Percentiles rank a stretch among this genome's conserved stretches.
Evolutionary conservation across 2,113 vertebrate genomes (phyloP).

Genomic region (Xenopus laevis): DNA sequence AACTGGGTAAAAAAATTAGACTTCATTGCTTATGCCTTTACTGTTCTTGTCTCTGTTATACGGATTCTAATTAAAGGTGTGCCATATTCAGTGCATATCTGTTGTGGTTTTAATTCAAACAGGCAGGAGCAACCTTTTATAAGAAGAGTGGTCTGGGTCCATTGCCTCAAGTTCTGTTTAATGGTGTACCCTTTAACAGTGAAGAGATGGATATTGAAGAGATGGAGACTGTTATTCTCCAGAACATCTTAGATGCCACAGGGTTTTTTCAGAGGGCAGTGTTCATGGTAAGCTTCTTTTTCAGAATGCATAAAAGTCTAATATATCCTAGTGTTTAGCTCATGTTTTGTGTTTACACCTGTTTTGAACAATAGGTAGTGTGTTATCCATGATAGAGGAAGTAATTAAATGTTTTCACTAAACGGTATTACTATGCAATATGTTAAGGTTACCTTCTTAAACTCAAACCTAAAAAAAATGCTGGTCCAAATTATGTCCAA

Average conservation of each 20-base stretch:
- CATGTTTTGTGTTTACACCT: neutral
- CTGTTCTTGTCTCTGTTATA: no score
- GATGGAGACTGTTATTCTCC: slow-evolving; percentile 76
- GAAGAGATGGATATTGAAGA: slow-evolving; percentile 80
- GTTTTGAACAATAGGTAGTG: no score
- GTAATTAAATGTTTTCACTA: no score
- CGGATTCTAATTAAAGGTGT: no score
- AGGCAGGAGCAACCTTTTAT: slow-evolving; percentile 85
- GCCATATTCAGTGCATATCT: no score
- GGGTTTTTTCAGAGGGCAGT: slow-evolving; percentile 80
- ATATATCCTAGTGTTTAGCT: neutral
- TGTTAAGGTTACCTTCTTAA: no score
- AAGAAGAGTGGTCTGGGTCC: slow-evolving; percentile 78
- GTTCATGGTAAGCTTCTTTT: slow-evolving; percentile 74
- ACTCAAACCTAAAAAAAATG: no score
- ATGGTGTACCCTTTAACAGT: slow-evolving; percentile 78
- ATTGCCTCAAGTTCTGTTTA: slow-evolving; percentile 88
- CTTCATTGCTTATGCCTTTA: no score
- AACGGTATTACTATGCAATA: no score
- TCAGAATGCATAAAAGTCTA: slow-evolving; percentile 37
- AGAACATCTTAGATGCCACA: slow-evolving; percentile 81
- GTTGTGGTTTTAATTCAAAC: slow-evolving; percentile 17
- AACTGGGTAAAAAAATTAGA: no score
- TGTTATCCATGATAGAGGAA: no score
- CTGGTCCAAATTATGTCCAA: no score